Evolutionary conservation across 1,140 invertebrate genomes (phyloP).

Genomic region (Lucilia cuprina): DNA sequence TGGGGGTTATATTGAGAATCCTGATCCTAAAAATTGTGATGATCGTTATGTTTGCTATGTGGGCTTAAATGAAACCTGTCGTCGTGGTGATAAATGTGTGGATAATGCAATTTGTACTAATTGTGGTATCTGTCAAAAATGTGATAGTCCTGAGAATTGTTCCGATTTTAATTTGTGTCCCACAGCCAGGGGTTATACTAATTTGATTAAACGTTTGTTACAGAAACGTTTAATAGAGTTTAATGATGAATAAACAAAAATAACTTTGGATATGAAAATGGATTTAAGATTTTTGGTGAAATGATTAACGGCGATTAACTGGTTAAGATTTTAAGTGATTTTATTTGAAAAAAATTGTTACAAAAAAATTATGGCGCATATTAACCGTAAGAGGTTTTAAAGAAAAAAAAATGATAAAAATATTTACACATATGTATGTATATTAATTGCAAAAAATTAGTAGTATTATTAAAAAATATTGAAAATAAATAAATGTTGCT

Average conservation of each 20-base stretch:
- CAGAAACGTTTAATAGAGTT: neutral
- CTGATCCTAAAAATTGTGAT: slow-evolving; percentile 1
- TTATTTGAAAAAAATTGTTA: too few species aligned
- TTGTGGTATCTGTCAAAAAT: slow-evolving; percentile 24
- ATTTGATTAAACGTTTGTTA: slow-evolving; percentile 7
- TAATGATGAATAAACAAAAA: neutral
- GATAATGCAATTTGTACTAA: slow-evolving; percentile 22
- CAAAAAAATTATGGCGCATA: too few species aligned
- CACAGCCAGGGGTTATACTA: neutral
- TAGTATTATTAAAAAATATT: neutral
- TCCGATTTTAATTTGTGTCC: slow-evolving; percentile 23
- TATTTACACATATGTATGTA: too few species aligned
- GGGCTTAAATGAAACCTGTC: neutral
- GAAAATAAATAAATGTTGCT: too few species aligned
- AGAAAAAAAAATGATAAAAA: too few species aligned
- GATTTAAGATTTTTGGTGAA: too few species aligned
- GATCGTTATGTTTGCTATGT: slow-evolving; percentile 34
- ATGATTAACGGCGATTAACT: too few species aligned
- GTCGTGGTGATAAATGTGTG: neutral
- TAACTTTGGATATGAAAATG: too few species aligned
- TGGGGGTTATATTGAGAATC: slow-evolving; percentile 25
- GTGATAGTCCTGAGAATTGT: slow-evolving; percentile 17
- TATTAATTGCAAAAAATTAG: neutral
- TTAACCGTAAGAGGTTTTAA: too few species aligned
- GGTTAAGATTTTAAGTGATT: too few species aligned